These are phyloP conservation scores for Crossaster papposus DNA, from an alignment of 53 echinoderm and acorn worm genomes.

Conservation along the genomic window DNA sequence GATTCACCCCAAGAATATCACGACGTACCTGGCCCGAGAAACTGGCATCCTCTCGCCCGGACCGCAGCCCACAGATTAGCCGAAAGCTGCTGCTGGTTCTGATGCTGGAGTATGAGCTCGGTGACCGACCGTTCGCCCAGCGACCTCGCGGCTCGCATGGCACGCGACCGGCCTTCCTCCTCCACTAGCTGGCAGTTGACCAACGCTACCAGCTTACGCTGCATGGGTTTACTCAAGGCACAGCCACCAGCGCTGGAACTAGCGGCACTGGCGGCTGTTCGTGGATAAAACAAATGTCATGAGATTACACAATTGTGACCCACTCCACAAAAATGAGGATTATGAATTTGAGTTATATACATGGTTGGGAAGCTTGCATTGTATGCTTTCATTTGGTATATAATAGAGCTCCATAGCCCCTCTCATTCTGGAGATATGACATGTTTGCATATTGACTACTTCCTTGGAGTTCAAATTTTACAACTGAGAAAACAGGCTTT, in stretches of 20 bases:
- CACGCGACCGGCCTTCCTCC: conserved; percentile 89
- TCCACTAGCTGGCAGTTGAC: conserved; percentile 95
- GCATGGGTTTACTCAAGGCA: conserved; percentile 88
- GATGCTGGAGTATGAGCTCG: conserved; percentile 93
- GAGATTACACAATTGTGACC: too few species aligned
- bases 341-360: too few species aligned
- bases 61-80: conserved; percentile 99
- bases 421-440: too few species aligned
- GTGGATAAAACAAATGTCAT: not conserved
- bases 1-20: too few species aligned
- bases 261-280: conserved; percentile 32
- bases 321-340: too few species aligned
- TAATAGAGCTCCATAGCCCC: too few species aligned
- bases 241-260: conserved; percentile 21
- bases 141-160: conserved; percentile 92
- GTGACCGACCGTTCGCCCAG: conserved; percentile 88
- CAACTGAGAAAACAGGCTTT: too few species aligned
- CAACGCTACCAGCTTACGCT: conserved; percentile 93
- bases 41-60: conserved; percentile 92
- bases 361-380: too few species aligned
- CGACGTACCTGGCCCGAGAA: conserved; percentile 99
- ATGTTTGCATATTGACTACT: too few species aligned
- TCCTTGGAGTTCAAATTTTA: too few species aligned
- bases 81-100: conserved; percentile 95
- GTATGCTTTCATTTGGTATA: too few species aligned